phyloP scores from a whole-genome alignment of 1,140 invertebrate genomes.

The Drosophila nigromelanica region DNA sequence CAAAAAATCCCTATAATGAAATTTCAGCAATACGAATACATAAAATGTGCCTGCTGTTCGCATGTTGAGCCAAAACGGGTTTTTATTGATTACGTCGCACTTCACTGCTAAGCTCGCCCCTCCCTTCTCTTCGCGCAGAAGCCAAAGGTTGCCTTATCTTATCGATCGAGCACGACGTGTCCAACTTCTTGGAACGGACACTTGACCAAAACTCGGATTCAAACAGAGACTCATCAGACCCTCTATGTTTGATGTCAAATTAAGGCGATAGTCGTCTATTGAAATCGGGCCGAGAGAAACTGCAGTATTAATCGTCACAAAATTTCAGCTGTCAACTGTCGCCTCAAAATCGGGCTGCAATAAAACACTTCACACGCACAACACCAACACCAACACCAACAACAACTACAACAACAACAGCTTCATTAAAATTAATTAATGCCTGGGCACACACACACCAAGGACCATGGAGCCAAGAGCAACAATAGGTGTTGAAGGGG shows the following conservation, averaged over 20 bases:
- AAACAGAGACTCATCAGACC: neutral
- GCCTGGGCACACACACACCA: constrained; percentile 61
- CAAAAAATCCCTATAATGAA: constrained; percentile 66
- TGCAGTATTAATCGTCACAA: constrained; percentile 61
- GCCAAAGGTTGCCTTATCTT: constrained; percentile 77
- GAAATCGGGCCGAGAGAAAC: constrained; percentile 25
- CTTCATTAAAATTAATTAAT: constrained; percentile 82
- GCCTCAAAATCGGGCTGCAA: constrained; percentile 36
- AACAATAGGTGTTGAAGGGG: constrained; percentile 34
- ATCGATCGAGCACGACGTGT: constrained; percentile 32
- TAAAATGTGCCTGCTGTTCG: constrained; percentile 24
- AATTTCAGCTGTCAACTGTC: constrained; percentile 71
- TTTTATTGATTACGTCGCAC: constrained; percentile 65
- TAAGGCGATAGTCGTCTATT: constrained; percentile 34
- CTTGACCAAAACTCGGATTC: constrained; percentile 55
- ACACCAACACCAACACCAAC: constrained; percentile 32
- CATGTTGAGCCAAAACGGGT: constrained; percentile 52
- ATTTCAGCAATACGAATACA: constrained; percentile 43
- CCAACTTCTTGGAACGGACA: constrained; percentile 51
- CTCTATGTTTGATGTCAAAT: constrained; percentile 7
- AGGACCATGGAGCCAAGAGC: constrained; percentile 35
- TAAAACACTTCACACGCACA: constrained; percentile 64
- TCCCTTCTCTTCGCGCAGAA: constrained; percentile 13
- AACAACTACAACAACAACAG: constrained; percentile 57
- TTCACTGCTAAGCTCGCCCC: neutral